phyloP scores from a whole-genome alignment of 2,888 invertebrate species.

The Amorpha juglandis region DNA sequence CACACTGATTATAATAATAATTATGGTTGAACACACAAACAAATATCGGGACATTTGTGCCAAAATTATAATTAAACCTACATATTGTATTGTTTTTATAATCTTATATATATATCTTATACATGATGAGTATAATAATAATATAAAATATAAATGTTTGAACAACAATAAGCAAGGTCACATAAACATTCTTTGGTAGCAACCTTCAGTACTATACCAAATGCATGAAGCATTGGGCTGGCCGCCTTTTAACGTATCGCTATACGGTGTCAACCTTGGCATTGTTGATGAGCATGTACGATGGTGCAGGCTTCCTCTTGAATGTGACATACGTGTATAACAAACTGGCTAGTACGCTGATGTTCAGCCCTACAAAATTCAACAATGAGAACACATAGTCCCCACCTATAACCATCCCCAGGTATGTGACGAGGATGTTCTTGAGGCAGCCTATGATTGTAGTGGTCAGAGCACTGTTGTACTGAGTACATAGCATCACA shows the following conservation, averaged over 20 bases:
- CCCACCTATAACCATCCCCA: constrained; percentile 99
- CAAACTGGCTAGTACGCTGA: constrained; percentile 94
- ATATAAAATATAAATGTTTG: not conserved
- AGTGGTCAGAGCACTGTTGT: constrained; percentile 99
- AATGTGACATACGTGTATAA: constrained; percentile 95
- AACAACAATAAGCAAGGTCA: constrained; percentile 11
- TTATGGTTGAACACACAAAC: not conserved
- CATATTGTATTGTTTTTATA: no score
- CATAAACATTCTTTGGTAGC: constrained; percentile 59
- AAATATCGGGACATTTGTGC: not conserved
- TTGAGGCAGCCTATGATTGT: constrained; percentile 99
- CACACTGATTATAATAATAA: not conserved
- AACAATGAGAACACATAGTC: constrained; percentile 97
- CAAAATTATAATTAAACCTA: not conserved
- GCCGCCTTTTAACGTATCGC: constrained; percentile 47
- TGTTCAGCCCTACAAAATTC: constrained; percentile 98
- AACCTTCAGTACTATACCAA: constrained; percentile 56
- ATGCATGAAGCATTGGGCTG: constrained; percentile 51
- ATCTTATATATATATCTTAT: no score
- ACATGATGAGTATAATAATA: no score
- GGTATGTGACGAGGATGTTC: constrained; percentile 98
- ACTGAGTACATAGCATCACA: constrained; percentile 96
- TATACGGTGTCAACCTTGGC: constrained; percentile 74
- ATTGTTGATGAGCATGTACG: constrained; percentile 61
- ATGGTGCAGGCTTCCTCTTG: constrained; percentile 81